These are phyloP conservation scores for Tretioscincus oriximinensis DNA, from an alignment of 2,113 vertebrate genomes.

Conservation along the genomic window DNA sequence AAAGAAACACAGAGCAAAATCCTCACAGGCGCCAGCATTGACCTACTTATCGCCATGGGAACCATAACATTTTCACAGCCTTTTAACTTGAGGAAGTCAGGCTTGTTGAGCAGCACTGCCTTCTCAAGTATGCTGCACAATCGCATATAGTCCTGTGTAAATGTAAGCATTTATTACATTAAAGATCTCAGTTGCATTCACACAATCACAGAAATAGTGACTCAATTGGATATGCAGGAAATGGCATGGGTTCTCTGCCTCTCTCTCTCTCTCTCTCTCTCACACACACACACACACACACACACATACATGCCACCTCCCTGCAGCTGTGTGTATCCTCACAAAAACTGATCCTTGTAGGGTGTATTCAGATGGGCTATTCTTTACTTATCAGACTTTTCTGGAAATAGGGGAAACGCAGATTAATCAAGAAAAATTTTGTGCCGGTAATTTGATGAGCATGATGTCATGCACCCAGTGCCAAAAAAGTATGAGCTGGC, in stretches of 20 bases:
- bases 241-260: background rate
- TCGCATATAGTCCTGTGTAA: background rate
- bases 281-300: background rate
- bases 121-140: background rate
- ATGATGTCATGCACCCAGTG: too few relatives aligned
- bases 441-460: too few relatives aligned
- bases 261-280: too few relatives aligned
- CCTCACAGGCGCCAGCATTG: constrained; percentile 28
- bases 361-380: too few relatives aligned
- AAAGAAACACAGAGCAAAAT: constrained; percentile 1
- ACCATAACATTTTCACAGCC: constrained; percentile 15
- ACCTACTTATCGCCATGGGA: constrained; percentile 13
- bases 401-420: too few relatives aligned
- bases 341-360: too few relatives aligned
- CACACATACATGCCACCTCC: too few relatives aligned
- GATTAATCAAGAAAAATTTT: too few relatives aligned
- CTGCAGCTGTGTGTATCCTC: background rate
- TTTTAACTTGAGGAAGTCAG: constrained; percentile 26
- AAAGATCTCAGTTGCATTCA: background rate
- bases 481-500: too few relatives aligned
- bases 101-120: background rate
- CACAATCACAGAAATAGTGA: background rate
- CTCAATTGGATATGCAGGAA: background rate
- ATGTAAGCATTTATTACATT: too few relatives aligned
- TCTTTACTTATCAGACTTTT: too few relatives aligned